These are phyloP conservation scores for Drosophila ustulata DNA, from an alignment of 2,888 invertebrate species.

Conservation along the genomic window DNA sequence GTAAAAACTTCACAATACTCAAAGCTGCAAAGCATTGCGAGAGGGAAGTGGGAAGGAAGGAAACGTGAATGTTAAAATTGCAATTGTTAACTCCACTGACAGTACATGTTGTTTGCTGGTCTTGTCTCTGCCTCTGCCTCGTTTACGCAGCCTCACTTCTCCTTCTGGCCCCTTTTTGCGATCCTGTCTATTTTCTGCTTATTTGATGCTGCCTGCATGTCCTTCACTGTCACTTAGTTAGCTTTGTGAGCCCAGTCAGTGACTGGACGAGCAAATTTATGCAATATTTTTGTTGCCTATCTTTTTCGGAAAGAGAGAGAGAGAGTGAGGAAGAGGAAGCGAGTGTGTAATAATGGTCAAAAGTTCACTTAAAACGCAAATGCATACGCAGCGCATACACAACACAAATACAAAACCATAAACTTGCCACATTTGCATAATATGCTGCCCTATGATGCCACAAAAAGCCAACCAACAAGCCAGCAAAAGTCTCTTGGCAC, in stretches of 20 bases:
- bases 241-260: slow-evolving; percentile 26
- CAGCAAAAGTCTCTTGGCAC: slow-evolving; percentile 64
- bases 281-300: slow-evolving; percentile 52
- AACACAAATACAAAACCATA: slow-evolving; percentile 48
- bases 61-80: slow-evolving; percentile 59
- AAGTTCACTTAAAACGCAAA: slow-evolving; percentile 62
- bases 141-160: background rate
- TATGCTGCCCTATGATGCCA: slow-evolving; percentile 47
- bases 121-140: background rate
- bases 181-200: slow-evolving; percentile 44
- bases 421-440: slow-evolving; percentile 78
- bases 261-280: slow-evolving; percentile 51
- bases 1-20: slow-evolving; percentile 51
- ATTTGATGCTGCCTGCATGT: slow-evolving; percentile 50
- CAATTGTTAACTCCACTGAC: slow-evolving; percentile 74
- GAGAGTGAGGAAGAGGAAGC: background rate
- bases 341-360: slow-evolving; percentile 53
- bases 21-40: slow-evolving; percentile 28
- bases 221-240: slow-evolving; percentile 62
- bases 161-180: background rate
- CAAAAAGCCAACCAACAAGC: slow-evolving; percentile 43
- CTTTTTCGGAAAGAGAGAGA: background rate
- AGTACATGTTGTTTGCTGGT: slow-evolving; percentile 40
- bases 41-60: slow-evolving; percentile 11
- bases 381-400: slow-evolving; percentile 38